Percentiles rank a stretch among this genome's conserved stretches.
These are phyloP conservation scores for Darevskia mixta DNA, from an alignment of 2,797 vertebrate species.

Conservation along the genomic window DNA sequence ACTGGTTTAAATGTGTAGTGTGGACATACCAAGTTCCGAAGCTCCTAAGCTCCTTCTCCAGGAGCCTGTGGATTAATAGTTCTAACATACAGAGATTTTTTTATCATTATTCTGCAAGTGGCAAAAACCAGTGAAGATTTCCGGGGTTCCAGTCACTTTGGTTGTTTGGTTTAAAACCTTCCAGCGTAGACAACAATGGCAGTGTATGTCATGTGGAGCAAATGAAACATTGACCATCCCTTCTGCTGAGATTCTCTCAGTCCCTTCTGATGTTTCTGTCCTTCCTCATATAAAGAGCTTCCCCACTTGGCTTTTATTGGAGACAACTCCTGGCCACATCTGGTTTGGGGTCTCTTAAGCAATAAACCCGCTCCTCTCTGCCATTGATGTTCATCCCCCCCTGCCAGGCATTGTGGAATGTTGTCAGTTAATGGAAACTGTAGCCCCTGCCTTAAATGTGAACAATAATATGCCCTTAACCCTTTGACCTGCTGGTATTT, in stretches of 20 bases:
- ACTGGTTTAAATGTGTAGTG: background rate
- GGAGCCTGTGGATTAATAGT: background rate
- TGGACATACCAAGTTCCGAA: background rate
- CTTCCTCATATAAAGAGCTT: slow-evolving; percentile 22
- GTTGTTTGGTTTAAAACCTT: slow-evolving; percentile 33
- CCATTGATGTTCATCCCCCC: slow-evolving; percentile 58
- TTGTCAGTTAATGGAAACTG: slow-evolving; percentile 56
- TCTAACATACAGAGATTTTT: background rate
- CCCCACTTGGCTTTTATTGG: slow-evolving; percentile 2
- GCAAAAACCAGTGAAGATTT: background rate
- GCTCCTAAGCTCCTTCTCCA: background rate
- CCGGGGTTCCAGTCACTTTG: background rate
- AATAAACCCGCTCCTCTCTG: slow-evolving; percentile 75
- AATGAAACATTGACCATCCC: slow-evolving; percentile 20
- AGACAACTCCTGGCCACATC: slow-evolving; percentile 48
- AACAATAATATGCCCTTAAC: slow-evolving; percentile 55
- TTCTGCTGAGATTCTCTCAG: slow-evolving; percentile 23
- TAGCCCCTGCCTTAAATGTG: slow-evolving; percentile 69
- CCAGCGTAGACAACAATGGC: slow-evolving; percentile 38
- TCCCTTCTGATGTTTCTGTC: background rate
- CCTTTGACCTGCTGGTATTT: slow-evolving; percentile 77
- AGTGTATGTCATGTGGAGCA: slow-evolving; percentile 25
- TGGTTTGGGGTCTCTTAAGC: slow-evolving; percentile 71
- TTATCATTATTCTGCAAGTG: background rate
- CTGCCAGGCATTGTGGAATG: slow-evolving; percentile 69